Conservation (phyloP, 2,888 invertebrate species). For the Xylota segnis region DNA sequence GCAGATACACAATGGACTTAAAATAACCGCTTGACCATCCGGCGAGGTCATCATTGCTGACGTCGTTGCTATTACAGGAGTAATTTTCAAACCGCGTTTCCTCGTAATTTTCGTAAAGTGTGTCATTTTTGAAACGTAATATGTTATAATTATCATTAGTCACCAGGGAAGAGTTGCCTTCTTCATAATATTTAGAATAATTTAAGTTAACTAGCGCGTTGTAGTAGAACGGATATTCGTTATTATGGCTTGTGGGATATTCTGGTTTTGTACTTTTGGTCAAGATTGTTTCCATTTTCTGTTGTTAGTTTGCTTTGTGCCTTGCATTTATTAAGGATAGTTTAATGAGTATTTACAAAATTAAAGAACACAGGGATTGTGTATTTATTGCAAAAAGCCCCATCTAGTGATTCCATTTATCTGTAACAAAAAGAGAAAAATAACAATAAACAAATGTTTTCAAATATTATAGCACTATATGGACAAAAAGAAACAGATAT, state of each 20-base stretch:
- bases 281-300: slow-evolving; percentile 33
- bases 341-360: background rate
- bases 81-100: slow-evolving; percentile 74
- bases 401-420: background rate
- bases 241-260: slow-evolving; percentile 11
- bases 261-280: background rate
- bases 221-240: slow-evolving; percentile 47
- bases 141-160: slow-evolving; percentile 40
- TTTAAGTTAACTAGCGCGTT: slow-evolving; percentile 48
- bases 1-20: slow-evolving; percentile 88
- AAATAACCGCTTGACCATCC: slow-evolving; percentile 86
- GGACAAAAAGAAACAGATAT: too few relatives aligned
- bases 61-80: slow-evolving; percentile 78
- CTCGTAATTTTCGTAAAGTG: slow-evolving; percentile 38
- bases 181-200: slow-evolving; percentile 42
- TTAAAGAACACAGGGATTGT: background rate
- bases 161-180: slow-evolving; percentile 9
- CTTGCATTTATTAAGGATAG: background rate
- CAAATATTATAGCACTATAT: background rate
- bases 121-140: slow-evolving; percentile 35
- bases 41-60: slow-evolving; percentile 77
- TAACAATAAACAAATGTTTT: too few relatives aligned
- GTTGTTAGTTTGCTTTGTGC: background rate
- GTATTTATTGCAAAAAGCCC: background rate
- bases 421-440: background rate